A percentile compares a stretch with the other conserved stretches of the same genome.
Conservation (phyloP, 2,797 vertebrate species). For the Acipenser ruthenus region DNA sequence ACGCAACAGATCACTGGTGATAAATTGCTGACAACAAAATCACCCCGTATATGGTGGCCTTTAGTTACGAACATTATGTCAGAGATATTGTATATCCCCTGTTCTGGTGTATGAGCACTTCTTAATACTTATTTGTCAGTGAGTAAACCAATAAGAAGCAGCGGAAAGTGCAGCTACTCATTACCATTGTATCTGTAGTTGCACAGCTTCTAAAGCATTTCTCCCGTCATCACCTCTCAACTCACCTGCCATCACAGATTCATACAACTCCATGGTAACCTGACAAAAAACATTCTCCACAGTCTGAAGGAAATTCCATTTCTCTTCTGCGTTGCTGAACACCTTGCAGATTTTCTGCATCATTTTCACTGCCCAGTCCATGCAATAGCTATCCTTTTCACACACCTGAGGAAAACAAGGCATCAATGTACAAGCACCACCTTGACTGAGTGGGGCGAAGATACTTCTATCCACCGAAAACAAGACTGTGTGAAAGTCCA, state of each 20-base stretch:
- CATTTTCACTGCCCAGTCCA: slow-evolving; percentile 78
- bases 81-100: too few relatives aligned
- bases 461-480: background rate
- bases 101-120: too few relatives aligned
- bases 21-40: too few relatives aligned
- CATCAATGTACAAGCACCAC: background rate
- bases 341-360: slow-evolving; percentile 70
- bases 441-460: background rate
- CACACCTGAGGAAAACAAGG: slow-evolving; percentile 65
- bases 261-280: slow-evolving; percentile 61
- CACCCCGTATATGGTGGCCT: too few relatives aligned
- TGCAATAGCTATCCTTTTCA: slow-evolving; percentile 80
- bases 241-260: slow-evolving; percentile 62
- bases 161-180: too few relatives aligned
- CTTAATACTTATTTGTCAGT: too few relatives aligned
- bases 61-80: too few relatives aligned
- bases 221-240: background rate
- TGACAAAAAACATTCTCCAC: slow-evolving; percentile 71
- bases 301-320: slow-evolving; percentile 64
- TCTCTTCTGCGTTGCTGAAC: slow-evolving; percentile 54
- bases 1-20: too few relatives aligned
- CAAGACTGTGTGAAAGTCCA: too few relatives aligned
- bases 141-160: too few relatives aligned
- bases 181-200: too few relatives aligned
- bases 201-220: too few relatives aligned